Evolutionary conservation across 2,113 vertebrate species (phyloP), one percentile per base, ranked within the genome.

Genomic region (Poicephalus meyeri): DNA sequence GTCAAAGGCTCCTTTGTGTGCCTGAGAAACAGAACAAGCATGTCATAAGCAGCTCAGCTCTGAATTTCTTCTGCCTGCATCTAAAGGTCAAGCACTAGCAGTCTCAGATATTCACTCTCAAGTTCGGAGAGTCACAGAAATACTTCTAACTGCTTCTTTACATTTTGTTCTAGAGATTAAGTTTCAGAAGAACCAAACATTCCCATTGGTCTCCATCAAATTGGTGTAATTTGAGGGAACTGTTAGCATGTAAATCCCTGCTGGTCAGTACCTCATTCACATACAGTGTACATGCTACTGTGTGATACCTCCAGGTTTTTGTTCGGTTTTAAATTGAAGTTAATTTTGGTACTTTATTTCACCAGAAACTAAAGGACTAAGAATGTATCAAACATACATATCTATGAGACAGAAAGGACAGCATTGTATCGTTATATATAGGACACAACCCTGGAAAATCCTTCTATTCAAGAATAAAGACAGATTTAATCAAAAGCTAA

Each of bases 261-360:
- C 16, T 4, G 35, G n/a, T 13, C 50, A 74, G 18, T 6, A 37
- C 7, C 42, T 41, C 12, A 1, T 4, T 25, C 44, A 3, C n/a
- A 13, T 1, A 14, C 25, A 11, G 13, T 1, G 7, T 35, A 16
- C 19, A 0, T 3, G 9, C 31, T 18, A 25, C 42, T 24, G 1
- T 1, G 19, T 4, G 15, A 29, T 12, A 28, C 20, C 55, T 31
- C 26, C 68, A 29, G 29, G 17, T 15, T 52, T 39, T 15, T 11
- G 28, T 12, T 3, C 37, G 37, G 37, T 77, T 68, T 61, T 41
- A 41, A 9, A 39, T 2, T n/a, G 18, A 53, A 81, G 24, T 50
- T 80, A 52, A 49, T 68, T 79, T 21, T 21, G 12, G 35, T 39
- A 52, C 79, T 89, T 46, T 19, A 49, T 74, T 84, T 80, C 68